Conservation (phyloP, 2,888 invertebrate genomes). For the Aphidoletes aphidimyza region DNA sequence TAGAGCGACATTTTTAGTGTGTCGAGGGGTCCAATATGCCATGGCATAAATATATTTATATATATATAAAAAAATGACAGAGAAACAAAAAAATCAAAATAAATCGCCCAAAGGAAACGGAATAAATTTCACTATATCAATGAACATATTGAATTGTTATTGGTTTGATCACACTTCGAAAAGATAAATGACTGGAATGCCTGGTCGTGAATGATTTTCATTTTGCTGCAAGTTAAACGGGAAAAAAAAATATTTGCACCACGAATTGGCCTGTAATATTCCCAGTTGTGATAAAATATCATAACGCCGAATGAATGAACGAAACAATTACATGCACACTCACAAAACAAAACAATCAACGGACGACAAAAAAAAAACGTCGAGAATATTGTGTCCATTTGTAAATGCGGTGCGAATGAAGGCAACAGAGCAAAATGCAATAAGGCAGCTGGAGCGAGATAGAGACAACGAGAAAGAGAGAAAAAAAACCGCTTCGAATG, state of each 20-base stretch:
- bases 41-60: too few species aligned
- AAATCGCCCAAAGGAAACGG: background rate
- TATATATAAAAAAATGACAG: constrained; percentile 2
- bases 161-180: constrained; percentile 12
- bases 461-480: background rate
- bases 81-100: background rate
- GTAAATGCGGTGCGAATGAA: background rate
- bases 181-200: constrained; percentile 15
- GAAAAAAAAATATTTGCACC: background rate
- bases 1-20: background rate
- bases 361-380: background rate
- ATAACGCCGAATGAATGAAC: constrained; percentile 34
- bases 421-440: too few species aligned
- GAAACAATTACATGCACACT: constrained; percentile 27
- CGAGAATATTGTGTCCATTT: constrained; percentile 33
- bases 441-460: too few species aligned
- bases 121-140: constrained; percentile 8
- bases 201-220: background rate
- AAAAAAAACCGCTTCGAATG: constrained; percentile 15
- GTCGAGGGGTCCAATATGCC: background rate
- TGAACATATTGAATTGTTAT: constrained; percentile 22
- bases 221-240: background rate
- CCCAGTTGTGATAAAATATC: constrained; percentile 30
- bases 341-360: background rate
- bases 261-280: background rate